These are phyloP conservation scores for Epizoanthus ramosus DNA, from an alignment of 92 coral and sea anemone genomes.

Conservation along the genomic window DNA sequence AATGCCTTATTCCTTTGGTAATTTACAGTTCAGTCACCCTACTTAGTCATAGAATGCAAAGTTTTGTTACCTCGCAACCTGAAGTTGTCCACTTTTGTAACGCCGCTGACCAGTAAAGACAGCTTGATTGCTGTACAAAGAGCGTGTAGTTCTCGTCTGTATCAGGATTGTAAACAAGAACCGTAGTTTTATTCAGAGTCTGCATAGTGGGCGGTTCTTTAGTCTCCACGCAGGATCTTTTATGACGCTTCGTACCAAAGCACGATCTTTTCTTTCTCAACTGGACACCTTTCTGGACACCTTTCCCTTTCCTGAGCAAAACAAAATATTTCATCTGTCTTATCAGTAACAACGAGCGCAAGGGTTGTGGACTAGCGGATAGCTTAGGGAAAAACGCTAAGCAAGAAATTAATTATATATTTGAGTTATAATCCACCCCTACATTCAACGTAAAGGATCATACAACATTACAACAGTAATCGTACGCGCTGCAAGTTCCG, in stretches of 20 bases:
- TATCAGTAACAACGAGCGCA: too few species aligned
- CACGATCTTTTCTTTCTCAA: conserved; percentile 3
- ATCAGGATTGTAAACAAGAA: background rate
- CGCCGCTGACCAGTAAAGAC: conserved; percentile 8
- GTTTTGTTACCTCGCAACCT: background rate
- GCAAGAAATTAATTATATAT: too few species aligned
- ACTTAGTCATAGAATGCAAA: background rate
- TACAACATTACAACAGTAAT: too few species aligned
- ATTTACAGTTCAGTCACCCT: too few species aligned
- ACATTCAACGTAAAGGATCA: too few species aligned
- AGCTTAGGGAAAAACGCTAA: too few species aligned
- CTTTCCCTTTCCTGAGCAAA: background rate
- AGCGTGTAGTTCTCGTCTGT: conserved; percentile 2
- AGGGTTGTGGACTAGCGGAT: too few species aligned
- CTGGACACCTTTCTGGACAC: background rate
- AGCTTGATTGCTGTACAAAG: conserved; percentile 16
- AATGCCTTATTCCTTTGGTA: too few species aligned
- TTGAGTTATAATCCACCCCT: too few species aligned
- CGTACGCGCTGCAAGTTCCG: too few species aligned
- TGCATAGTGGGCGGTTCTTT: background rate
- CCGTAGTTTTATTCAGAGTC: background rate
- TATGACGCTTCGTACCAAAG: background rate
- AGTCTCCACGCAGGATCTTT: background rate
- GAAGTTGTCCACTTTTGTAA: background rate
- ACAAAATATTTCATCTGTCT: too few species aligned